phyloP scores from a whole-genome alignment of 2,888 invertebrate species.

The Salpingus planirostris region DNA sequence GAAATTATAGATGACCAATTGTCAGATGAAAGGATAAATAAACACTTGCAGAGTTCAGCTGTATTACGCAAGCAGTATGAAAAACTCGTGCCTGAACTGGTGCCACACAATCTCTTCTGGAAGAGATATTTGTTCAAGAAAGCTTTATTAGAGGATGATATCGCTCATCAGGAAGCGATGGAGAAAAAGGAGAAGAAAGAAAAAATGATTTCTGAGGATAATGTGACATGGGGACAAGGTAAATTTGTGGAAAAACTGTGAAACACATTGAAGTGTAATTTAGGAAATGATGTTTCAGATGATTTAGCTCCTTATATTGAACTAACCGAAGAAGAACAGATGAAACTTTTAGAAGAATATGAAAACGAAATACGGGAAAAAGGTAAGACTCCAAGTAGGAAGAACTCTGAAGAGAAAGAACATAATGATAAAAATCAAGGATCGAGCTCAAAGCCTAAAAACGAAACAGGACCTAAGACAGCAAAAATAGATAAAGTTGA shows the following conservation, averaged over 20 bases:
- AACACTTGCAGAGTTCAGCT: constrained; percentile 50
- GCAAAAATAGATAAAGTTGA: constrained; percentile 21
- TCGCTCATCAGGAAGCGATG: constrained; percentile 57
- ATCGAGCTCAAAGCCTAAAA: constrained; percentile 4
- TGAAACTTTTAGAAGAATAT: constrained; percentile 56
- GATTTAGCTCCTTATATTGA: constrained; percentile 58
- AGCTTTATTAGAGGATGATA: constrained; percentile 64
- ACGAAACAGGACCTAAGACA: constrained; percentile 11
- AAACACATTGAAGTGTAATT: no score
- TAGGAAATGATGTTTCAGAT: no score
- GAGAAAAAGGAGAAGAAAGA: constrained; percentile 45
- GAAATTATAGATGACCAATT: constrained; percentile 47
- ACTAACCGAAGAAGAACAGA: constrained; percentile 63
- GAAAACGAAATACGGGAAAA: constrained; percentile 48
- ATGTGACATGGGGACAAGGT: constrained; percentile 45
- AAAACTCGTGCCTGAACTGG: constrained; percentile 61
- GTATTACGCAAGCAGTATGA: constrained; percentile 41
- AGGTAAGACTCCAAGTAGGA: background rate
- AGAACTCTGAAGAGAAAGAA: constrained; percentile 2
- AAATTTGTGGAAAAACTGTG: constrained; percentile 10
- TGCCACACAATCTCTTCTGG: constrained; percentile 71
- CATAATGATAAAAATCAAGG: constrained; percentile 7
- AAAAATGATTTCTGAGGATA: constrained; percentile 40
- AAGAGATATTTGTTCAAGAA: constrained; percentile 75
- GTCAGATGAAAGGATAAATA: constrained; percentile 50